Evolutionary conservation across 1,140 invertebrate genomes (phyloP), one percentile per base, ranked within the genome.

Genomic region (Plutomurus gul): DNA sequence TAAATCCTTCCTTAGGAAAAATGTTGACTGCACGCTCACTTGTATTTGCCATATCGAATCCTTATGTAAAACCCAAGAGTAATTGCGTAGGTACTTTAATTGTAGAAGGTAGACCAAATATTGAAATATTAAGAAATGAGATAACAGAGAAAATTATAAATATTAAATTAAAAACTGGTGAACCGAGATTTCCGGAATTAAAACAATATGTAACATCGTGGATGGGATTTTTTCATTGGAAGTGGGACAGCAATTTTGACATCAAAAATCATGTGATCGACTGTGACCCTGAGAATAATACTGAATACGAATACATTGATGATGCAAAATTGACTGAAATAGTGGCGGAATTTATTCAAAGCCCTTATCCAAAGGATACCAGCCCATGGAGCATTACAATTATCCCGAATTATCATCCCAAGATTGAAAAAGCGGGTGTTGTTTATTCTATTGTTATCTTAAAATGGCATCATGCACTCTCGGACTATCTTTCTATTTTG

Each of bases 241-340:
- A 70, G 30, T 30, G 51, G 56, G 76, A 77, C 22, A 27, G 43
- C 1, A 49, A 70, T 25, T 77, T 77, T 47, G 36, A 77, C 11
- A 25, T 77, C 5, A 25, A 30, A 6, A 71, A 65, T 46, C 76
- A 77, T 70, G 51, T 77, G 1, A 25, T 27, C 8, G 20, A 65
- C 27, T 47, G 60, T 25, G 60, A 71, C 13, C 39, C 39, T 1
- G 39, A 43, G n/a, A n/a, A 8, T 43, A 43, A 43, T 3, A 43
- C 1, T 7, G 39, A n/a, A 13, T 10, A 43, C 11, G 11, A 1
- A 13, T 43, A 43, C 7, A 3, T 43, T 3, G 39, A 8, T 2
- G 39, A 43, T 7, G 7, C 11, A 3, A n/a, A 43, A 43, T 1
- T 43, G 10, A 43, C 2, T 13, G 7, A 43, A 1, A 43, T 43